Conservation (phyloP, 2,797 vertebrate species). For the Gadopsis marmoratus region DNA sequence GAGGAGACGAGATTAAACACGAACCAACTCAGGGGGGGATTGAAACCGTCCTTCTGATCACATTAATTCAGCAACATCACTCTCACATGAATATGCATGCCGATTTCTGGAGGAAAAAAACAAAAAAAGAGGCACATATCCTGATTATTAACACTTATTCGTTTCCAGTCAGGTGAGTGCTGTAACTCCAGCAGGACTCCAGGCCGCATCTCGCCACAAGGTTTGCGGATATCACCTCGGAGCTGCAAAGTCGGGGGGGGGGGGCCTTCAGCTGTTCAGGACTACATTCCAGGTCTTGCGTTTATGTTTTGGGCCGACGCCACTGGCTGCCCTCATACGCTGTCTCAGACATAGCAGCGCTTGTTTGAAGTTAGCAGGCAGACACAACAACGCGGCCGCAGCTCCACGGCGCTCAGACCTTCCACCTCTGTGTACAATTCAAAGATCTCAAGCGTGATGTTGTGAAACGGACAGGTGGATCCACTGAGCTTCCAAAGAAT, state of each 20-base stretch:
- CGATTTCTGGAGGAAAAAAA: conserved; percentile 41
- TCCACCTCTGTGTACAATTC: conserved; percentile 49
- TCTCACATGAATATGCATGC: conserved; percentile 64
- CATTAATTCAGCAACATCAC: conserved; percentile 73
- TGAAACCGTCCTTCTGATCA: conserved; percentile 73
- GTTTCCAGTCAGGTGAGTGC: conserved; percentile 29
- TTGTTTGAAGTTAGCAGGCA: conserved; percentile 48
- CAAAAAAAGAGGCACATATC: conserved; percentile 45
- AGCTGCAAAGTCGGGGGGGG: not conserved
- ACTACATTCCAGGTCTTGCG: conserved; percentile 20
- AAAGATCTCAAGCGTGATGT: conserved; percentile 44
- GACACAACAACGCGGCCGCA: conserved; percentile 57
- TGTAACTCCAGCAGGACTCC: not conserved
- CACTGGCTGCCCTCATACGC: conserved; percentile 29
- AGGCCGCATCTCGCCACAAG: not conserved
- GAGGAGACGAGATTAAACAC: conserved; percentile 75
- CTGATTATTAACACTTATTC: conserved; percentile 62
- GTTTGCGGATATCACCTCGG: not conserved
- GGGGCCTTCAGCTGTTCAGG: not conserved
- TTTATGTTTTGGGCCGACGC: conserved; percentile 27
- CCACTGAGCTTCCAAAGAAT: conserved; percentile 26
- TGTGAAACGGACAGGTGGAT: conserved; percentile 62
- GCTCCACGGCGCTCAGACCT: conserved; percentile 47
- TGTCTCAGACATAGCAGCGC: conserved; percentile 62
- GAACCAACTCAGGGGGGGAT: conserved; percentile 57